Base-by-base conservation (phyloP, 2,888 invertebrate genomes). In the Caenorhabditis wallacei region DNA sequence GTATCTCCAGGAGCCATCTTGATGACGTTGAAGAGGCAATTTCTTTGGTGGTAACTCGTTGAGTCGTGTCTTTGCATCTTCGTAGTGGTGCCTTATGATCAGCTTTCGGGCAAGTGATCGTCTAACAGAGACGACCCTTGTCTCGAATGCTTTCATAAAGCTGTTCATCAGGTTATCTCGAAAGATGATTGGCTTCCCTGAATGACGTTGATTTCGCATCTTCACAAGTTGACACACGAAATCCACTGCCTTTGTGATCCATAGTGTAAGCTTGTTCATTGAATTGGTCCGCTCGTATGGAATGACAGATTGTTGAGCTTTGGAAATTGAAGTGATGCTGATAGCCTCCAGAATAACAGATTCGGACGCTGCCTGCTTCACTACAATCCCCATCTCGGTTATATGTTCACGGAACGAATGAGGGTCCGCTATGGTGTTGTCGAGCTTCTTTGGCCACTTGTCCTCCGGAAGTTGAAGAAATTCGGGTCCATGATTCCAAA, bases 1-100 rank as follows among this genome's bases (percentile, higher is more conserved):
- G 40, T 43, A 76, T 11, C 68, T 53, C 20, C 40, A 46, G 5
- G 43, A 10, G 35, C 46, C 48, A 43, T 68, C 40, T n/a, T 66
- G 22, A 22, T 64, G 53, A 30, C 3, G 30, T 30, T 30, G 4
- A 3, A n/a, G 0, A 16, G 20, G 8, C 0, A 22, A 11, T 43
- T 35, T n/a, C 18, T 18, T n/a, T 30, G 10, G 5, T 8, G 30
- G 30, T 3, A 30, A 30, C 30, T 30, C 30, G 8, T 30, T 30
- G 4, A 30, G 30, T 8, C 30, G 30, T 8, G 8, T 30, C 8
- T 30, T 8, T 30, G 30, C 30, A 8, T 30, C 30, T 8, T 8
- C 8, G 30, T 30, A 30, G 30, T 30, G 30, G 30, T 30, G 8
- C 30, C 30, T 30, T 30, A 30, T 30, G 30, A 30, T 30, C 4